Evolutionary conservation across 2,797 vertebrate species (phyloP), one percentile per base, ranked within the genome.

Genomic region (Poecilia wingei): DNA sequence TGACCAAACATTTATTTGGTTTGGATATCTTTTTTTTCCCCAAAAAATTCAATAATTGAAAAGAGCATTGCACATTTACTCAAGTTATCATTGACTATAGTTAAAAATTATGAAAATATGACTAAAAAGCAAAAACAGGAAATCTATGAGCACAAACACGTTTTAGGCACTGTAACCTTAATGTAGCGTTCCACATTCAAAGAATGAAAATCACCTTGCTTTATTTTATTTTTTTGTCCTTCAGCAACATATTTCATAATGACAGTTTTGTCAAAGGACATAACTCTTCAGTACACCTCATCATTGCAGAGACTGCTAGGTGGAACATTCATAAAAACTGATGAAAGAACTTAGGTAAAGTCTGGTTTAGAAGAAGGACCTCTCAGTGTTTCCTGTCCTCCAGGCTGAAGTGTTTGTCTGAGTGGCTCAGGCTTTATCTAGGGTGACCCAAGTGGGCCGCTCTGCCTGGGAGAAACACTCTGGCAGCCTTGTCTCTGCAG

Each of bases 361-460:
- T 82, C 77, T 86, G 82, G 75, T 86, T 88, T 57, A 81, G 81
- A 81, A 87, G 61, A 80, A 74, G 82, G 77, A 82, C 73, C 82
- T 88, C 88, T 88, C 61, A 39, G 64, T 4, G 59, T 79, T 91
- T 92, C 88, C 86, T 91, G 89, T 87, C 87, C 90, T 91, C 80
- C 36, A 87, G 87, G 85, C 88, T 93, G 66, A 79, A 94, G 92
- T 92, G 91, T 92, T 92, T 87, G 84, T 91, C 84, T 92, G 88
- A 94, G 90, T 92, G 93, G 81, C 77, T 74, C 79, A 64, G 79
- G 86, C 88, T 89, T 92, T 93, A 86, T 90, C 77, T 64, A 16
- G 70, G 68, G 79, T 89, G 87, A 82, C 83, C 86, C 90, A 86
- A 79, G 89, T 84, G 82, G 85, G 87, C 83, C 76, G 72, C 82